Percentiles rank a stretch among this genome's conserved stretches.
Evolutionary conservation across 37 sponge, comb jelly and placozoan genomes (phyloP).

Genomic region (Agelas oroides): DNA sequence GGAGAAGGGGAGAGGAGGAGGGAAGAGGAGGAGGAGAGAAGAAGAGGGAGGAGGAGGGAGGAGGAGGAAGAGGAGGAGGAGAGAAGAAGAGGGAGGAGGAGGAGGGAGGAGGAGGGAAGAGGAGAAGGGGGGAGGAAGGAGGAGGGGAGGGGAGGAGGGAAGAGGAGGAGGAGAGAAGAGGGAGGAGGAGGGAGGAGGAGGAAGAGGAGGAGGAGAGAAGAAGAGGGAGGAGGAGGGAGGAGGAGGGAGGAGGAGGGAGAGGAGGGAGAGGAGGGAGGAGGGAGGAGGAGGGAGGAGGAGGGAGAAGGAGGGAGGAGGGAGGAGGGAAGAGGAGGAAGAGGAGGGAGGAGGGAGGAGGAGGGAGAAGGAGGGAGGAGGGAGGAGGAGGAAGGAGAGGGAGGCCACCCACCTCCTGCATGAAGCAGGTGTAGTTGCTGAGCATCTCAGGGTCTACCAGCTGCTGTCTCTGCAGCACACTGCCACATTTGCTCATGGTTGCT

Average conservation of each 20-base stretch:
- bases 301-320: no score
- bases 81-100: no score
- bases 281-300: no score
- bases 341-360: no score
- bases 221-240: no score
- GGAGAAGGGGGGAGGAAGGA: no score
- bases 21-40: no score
- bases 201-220: background rate
- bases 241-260: no score
- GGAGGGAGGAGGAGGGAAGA: no score
- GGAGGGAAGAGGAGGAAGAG: no score
- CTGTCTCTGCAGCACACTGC: constrained; percentile 40
- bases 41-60: background rate
- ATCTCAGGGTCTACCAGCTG: constrained; percentile 6
- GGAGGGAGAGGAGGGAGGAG: background rate
- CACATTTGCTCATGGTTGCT: constrained; percentile 47
- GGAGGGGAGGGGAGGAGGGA: background rate
- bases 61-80: constrained; percentile 1
- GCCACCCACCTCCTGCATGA: constrained; percentile 26
- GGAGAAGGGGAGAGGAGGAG: background rate
- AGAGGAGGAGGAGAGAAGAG: background rate
- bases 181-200: background rate
- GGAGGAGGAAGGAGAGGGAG: background rate
- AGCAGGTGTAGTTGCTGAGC: background rate
- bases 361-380: background rate